Evolutionary conservation across 1,140 invertebrate genomes (phyloP), one percentile per base, ranked within the genome.

Genomic region (Drosophila ercepeae): DNA sequence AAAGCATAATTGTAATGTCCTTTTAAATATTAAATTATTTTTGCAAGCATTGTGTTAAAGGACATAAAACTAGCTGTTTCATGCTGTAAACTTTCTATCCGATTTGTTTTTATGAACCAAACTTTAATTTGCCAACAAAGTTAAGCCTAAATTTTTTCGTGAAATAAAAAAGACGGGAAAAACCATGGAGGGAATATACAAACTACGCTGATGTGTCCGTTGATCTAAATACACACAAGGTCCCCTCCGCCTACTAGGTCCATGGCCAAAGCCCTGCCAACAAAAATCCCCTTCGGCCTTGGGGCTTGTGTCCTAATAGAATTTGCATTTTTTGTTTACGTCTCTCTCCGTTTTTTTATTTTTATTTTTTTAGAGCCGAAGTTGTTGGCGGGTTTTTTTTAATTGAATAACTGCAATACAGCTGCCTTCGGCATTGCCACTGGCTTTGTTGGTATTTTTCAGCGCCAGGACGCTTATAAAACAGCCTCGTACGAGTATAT

Each of bases 331-430:
- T 86, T 68, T 61, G 46, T 68, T 53, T 59, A 51, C 36, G 14
- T 19, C 48, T 41, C 42, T 60, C 23, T 32, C 9, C 9, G 39
- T 32, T 32, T 9, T 32, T 32, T 32, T 21, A 21, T 21, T 32
- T 32, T 29, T 63, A 59, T 45, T 29, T 63, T 63, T 45, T 61
- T 51, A 0, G 45, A 13, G 25, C 21, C 16, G 45, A 73, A 83
- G 69, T 83, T 78, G 32, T 64, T 70, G 44, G 54, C 53, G 41
- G 46, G 54, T 75, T 51, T 65, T 75, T 75, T 84, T 84, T 86
- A 86, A 79, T 84, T 84, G 79, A 83, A 83, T 83, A 83, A 83
- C 79, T 83, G 61, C 57, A 78, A 69, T 60, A 58, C 64, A 41
- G 60, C 75, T 53, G 70, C 75, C 73, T 58, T 45, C 25, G 54